Evolutionary conservation across 1,140 invertebrate species (phyloP).

Genomic region (Charaxes varanes): DNA sequence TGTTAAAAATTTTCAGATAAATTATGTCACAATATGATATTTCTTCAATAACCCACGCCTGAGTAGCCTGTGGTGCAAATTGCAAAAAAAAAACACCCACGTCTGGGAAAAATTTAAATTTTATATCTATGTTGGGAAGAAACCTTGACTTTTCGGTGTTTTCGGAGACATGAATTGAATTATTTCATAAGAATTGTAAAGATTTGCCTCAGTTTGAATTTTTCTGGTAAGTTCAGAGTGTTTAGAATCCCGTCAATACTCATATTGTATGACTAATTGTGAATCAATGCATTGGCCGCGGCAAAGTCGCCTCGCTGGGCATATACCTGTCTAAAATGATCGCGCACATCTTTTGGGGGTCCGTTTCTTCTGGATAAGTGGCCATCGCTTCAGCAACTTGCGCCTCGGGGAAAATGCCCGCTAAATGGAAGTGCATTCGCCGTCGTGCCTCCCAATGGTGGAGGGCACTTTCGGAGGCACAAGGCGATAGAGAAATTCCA

Average conservation of each 20-base stretch:
- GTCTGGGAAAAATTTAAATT: not conserved
- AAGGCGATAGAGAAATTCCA: conserved; percentile 46
- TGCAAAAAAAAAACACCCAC: no score
- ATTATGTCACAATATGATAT: no score
- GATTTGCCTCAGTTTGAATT: no score
- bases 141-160: no score
- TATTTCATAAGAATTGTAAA: not conserved
- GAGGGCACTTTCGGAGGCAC: conserved; percentile 63
- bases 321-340: conserved; percentile 80
- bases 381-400: conserved; percentile 90
- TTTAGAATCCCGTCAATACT: no score
- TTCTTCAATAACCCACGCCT: no score
- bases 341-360: conserved; percentile 91
- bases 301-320: conserved; percentile 50
- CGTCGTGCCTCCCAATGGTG: conserved; percentile 80
- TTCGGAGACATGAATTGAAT: no score
- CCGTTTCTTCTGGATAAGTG: conserved; percentile 89
- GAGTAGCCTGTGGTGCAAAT: no score
- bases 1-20: no score
- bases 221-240: no score
- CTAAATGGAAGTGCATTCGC: conserved; percentile 88
- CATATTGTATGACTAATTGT: no score
- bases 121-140: no score
- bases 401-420: conserved; percentile 90
- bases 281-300: conserved; percentile 24